These are phyloP conservation scores for Tenualosa ilisha DNA, from an alignment of 2,797 vertebrate species.

Conservation along the genomic window DNA sequence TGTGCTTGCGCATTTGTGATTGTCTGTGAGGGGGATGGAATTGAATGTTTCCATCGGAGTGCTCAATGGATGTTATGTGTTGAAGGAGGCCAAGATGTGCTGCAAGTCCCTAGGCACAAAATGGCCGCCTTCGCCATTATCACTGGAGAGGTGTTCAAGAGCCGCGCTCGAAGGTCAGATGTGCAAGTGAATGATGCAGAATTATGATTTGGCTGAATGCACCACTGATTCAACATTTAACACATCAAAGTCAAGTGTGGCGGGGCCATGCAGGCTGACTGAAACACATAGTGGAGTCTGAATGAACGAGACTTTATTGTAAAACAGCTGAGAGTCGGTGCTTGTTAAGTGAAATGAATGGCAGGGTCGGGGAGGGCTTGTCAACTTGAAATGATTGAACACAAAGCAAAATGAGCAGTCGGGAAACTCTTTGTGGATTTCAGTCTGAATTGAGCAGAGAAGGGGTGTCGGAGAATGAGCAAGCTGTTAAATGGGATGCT, in stretches of 20 bases:
- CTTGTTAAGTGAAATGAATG: background rate
- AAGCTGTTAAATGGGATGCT: background rate
- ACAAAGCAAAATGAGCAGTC: background rate
- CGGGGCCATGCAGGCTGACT: background rate
- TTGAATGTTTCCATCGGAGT: background rate
- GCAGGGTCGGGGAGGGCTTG: background rate
- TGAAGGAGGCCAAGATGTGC: background rate
- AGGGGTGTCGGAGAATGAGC: background rate
- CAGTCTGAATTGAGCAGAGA: background rate
- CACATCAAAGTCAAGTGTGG: background rate
- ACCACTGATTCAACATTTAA: background rate
- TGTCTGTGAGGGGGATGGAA: background rate
- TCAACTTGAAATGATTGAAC: background rate
- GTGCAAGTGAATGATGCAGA: background rate
- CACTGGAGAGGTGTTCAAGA: background rate
- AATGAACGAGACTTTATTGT: background rate
- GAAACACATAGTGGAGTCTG: background rate
- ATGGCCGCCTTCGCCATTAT: background rate
- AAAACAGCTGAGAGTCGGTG: background rate
- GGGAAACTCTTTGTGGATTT: background rate
- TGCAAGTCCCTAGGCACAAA: background rate
- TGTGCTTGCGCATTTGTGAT: background rate
- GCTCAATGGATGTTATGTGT: background rate
- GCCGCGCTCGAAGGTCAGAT: background rate
- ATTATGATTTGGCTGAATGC: background rate